Conservation (phyloP, 2,797 vertebrate species). For the Danionella dracula region DNA sequence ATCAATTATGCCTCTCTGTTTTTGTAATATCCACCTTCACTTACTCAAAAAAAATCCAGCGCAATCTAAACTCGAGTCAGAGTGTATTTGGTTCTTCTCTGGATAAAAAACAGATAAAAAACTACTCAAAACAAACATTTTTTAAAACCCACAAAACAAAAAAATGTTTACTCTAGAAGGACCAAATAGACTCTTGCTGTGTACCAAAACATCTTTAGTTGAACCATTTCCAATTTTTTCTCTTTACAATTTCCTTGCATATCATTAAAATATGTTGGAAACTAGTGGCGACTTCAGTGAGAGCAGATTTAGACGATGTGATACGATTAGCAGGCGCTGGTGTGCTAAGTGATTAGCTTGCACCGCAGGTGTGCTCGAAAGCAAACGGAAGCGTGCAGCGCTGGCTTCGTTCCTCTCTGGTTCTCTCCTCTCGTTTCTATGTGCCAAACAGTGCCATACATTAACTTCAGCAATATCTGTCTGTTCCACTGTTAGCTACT, state of each 20-base stretch:
- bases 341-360: conserved; percentile 9
- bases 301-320: too few relatives aligned
- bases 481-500: conserved; percentile 65
- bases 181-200: too few relatives aligned
- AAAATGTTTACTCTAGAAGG: too few relatives aligned
- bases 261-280: background rate
- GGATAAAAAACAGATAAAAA: too few relatives aligned
- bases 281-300: too few relatives aligned
- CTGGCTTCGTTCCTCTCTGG: conserved; percentile 20
- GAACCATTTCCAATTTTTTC: background rate
- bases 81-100: too few relatives aligned
- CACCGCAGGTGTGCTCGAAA: conserved; percentile 10
- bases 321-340: conserved; percentile 20
- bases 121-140: too few relatives aligned
- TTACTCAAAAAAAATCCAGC: conserved; percentile 59
- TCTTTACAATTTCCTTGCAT: conserved; percentile 1
- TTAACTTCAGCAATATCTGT: conserved; percentile 59
- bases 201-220: too few relatives aligned
- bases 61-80: too few relatives aligned
- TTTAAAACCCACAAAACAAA: too few relatives aligned
- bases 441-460: conserved; percentile 10
- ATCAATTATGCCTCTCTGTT: conserved; percentile 80
- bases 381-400: conserved; percentile 12
- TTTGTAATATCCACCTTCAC: conserved; percentile 69
- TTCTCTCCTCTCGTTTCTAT: conserved; percentile 10